phyloP scores from a whole-genome alignment of 2,888 invertebrate species.

The Leptinotarsa tumamoca region DNA sequence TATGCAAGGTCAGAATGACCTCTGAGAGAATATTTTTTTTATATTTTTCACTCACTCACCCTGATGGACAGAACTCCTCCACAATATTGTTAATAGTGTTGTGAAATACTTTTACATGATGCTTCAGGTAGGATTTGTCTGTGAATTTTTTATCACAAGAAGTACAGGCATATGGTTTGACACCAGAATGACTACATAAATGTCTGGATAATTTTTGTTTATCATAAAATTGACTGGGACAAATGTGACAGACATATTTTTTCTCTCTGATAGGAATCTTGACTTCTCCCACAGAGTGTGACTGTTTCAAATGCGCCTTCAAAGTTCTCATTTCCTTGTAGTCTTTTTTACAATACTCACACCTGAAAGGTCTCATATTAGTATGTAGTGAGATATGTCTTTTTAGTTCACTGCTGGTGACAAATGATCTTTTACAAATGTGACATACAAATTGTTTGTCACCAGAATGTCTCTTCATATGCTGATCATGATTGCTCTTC shows the following conservation, averaged over 20 bases:
- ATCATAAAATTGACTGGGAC: conserved; percentile 62
- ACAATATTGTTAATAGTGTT: conserved; percentile 27
- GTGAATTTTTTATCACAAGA: conserved; percentile 56
- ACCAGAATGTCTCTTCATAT: conserved; percentile 54
- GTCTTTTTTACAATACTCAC: conserved; percentile 68
- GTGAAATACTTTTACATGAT: conserved; percentile 50
- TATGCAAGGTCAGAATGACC: no score
- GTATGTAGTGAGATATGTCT: conserved; percentile 56
- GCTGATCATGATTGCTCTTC: conserved; percentile 56
- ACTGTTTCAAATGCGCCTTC: conserved; percentile 68
- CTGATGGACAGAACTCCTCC: neutral
- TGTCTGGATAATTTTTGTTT: conserved; percentile 56
- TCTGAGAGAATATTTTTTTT: no score
- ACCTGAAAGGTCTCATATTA: conserved; percentile 57
- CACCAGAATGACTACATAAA: conserved; percentile 55
- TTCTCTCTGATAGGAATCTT: conserved; percentile 59
- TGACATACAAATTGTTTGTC: conserved; percentile 55
- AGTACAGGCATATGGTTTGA: conserved; percentile 54
- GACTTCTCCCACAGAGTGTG: conserved; percentile 65
- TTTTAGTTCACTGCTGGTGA: conserved; percentile 53
- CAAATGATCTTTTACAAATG: conserved; percentile 55
- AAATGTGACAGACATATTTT: conserved; percentile 57
- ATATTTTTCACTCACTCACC: no score
- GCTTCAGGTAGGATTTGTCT: conserved; percentile 57
- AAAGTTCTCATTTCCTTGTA: conserved; percentile 55